Conservation (phyloP, 2,797 vertebrate genomes). For the Oophaga sylvatica region DNA sequence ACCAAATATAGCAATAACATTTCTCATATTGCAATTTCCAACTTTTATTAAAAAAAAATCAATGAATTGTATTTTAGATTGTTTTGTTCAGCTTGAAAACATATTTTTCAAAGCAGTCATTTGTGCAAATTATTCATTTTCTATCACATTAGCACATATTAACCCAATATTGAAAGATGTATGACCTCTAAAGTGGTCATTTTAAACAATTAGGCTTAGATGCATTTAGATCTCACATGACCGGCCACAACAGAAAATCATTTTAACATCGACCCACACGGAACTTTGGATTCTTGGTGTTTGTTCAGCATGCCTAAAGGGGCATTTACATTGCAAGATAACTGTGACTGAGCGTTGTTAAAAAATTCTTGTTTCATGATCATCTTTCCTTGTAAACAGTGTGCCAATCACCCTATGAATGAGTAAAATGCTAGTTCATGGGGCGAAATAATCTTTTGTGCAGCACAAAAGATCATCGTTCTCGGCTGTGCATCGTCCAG, state of each 20-base stretch:
- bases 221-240: not conserved
- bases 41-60: not conserved
- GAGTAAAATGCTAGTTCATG: no score
- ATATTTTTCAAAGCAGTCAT: not conserved
- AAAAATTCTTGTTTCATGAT: no score
- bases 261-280: not conserved
- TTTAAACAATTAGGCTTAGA: slow-evolving; percentile 4
- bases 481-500: no score
- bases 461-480: no score
- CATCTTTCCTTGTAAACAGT: no score
- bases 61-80: not conserved
- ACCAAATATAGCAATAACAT: not conserved
- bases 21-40: not conserved
- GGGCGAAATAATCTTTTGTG: no score
- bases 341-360: no score
- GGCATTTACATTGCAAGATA: no score
- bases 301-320: not conserved
- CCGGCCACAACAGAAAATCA: slow-evolving; percentile 7
- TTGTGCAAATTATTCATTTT: not conserved
- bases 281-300: not conserved
- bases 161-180: not conserved
- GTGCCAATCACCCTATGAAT: no score
- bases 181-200: slow-evolving; percentile 21
- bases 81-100: not conserved
- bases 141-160: not conserved